A percentile compares a stretch with the other conserved stretches of the same genome.
Conservation (phyloP, 1,140 invertebrate genomes). For the Papilio aristodemus region DNA sequence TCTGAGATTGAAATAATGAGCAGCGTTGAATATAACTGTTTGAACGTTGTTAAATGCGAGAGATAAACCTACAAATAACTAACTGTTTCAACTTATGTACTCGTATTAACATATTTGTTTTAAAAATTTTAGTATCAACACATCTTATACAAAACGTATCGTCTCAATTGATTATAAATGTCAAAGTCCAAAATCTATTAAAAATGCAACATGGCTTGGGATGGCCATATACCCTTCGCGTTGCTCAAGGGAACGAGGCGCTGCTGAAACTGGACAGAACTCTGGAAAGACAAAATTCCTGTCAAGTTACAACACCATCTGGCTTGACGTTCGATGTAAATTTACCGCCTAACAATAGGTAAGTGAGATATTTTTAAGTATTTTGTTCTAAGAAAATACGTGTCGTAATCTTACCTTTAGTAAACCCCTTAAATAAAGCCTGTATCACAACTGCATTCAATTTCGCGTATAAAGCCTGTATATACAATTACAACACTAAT, state of each 20-base stretch:
- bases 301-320: conserved; percentile 50
- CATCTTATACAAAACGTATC: neutral
- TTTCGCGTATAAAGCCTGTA: too few species aligned
- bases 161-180: conserved; percentile 13
- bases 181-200: conserved; percentile 50
- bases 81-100: too few species aligned
- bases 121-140: conserved; percentile 16
- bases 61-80: neutral
- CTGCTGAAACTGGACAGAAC: conserved; percentile 49
- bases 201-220: conserved; percentile 60
- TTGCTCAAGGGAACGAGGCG: conserved; percentile 60
- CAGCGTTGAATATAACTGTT: too few species aligned
- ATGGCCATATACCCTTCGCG: conserved; percentile 51
- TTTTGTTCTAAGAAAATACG: too few species aligned
- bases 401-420: too few species aligned
- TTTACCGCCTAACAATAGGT: conserved; percentile 53
- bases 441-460: too few species aligned
- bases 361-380: conserved; percentile 24
- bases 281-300: conserved; percentile 46
- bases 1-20: too few species aligned
- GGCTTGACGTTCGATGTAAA: conserved; percentile 51
- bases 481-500: too few species aligned
- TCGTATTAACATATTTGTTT: neutral
- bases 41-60: too few species aligned
- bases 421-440: too few species aligned